Percentiles rank a stretch among this genome's conserved stretches.
phyloP scores from a whole-genome alignment of 1,140 invertebrate species.

The Heliothis subflexa region DNA sequence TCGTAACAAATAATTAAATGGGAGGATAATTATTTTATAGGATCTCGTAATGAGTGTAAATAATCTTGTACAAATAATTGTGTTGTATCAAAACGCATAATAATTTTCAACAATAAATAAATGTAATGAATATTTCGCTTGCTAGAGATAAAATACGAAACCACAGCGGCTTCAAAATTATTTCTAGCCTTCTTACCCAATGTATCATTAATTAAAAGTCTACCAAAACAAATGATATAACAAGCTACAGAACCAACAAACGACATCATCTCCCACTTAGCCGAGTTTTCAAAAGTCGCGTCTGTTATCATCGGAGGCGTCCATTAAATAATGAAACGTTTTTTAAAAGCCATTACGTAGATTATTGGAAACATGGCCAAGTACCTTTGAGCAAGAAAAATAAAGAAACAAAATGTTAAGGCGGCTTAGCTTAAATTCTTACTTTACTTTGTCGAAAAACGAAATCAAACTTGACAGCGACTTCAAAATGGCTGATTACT shows the following conservation, averaged over 20 bases:
- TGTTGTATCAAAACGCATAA: too few species aligned
- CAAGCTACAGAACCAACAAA: not conserved
- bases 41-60: not conserved
- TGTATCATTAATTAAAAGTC: not conserved
- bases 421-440: slow-evolving; percentile 15
- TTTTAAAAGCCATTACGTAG: slow-evolving; percentile 49
- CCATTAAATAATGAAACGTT: slow-evolving; percentile 54
- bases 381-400: slow-evolving; percentile 13
- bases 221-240: not conserved
- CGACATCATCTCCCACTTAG: slow-evolving; percentile 2
- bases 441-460: slow-evolving; percentile 6
- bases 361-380: slow-evolving; percentile 43
- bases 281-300: not conserved
- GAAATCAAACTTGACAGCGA: not conserved
- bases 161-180: too few species aligned
- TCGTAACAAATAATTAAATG: not conserved
- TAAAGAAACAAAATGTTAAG: slow-evolving; percentile 40
- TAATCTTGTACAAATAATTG: too few species aligned
- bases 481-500: not conserved
- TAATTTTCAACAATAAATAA: not conserved
- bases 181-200: not conserved
- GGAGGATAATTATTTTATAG: not conserved
- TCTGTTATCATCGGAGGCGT: slow-evolving; percentile 37
- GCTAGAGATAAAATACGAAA: not conserved
- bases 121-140: not conserved